Evolutionary conservation across 23 tunicate species (phyloP).

Genomic region (Aplidium turbinatum): DNA sequence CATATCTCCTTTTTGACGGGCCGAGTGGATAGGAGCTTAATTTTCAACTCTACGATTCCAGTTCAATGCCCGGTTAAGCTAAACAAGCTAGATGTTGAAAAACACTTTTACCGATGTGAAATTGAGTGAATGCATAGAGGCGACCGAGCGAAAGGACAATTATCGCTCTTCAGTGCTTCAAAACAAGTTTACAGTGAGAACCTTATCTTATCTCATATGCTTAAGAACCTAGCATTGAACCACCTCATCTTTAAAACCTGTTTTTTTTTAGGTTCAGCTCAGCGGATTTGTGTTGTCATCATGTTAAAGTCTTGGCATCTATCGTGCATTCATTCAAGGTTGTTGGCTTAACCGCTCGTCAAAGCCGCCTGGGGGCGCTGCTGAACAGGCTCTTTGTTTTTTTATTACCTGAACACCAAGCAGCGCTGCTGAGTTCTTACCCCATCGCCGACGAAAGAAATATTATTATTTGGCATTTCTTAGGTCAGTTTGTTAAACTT

Average conservation of each 20-base stretch:
- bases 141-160: no score
- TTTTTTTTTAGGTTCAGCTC: not conserved
- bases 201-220: no score
- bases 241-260: no score
- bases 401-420: slow-evolving; percentile 4
- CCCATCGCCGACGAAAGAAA: slow-evolving; percentile 3
- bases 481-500: slow-evolving; percentile 14
- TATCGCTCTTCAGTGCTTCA: no score
- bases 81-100: no score
- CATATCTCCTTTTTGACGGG: no score
- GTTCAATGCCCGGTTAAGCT: no score
- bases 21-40: no score
- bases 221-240: no score
- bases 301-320: not conserved
- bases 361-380: slow-evolving; percentile 13
- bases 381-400: slow-evolving; percentile 2
- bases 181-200: not conserved
- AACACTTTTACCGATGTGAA: no score
- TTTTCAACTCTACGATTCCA: no score
- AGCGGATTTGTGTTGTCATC: not conserved
- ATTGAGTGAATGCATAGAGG: no score
- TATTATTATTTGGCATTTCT: not conserved
- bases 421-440: not conserved
- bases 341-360: not conserved
- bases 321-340: not conserved